Percentiles rank a stretch among this genome's conserved stretches.
phyloP scores from a whole-genome alignment of 2,888 invertebrate genomes.

The Acholoe squamosa region DNA sequence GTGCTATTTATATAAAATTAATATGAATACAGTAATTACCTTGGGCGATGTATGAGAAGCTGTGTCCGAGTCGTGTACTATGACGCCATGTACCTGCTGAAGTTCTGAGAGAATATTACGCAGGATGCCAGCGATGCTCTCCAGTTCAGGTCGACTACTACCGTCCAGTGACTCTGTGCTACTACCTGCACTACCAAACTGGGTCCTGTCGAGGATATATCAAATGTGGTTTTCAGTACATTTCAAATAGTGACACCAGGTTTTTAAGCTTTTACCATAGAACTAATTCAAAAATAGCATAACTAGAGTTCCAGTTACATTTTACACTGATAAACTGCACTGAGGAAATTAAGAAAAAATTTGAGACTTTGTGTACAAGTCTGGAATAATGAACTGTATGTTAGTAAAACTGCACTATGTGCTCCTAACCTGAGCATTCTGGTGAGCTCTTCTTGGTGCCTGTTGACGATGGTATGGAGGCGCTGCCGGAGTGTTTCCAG shows the following conservation, averaged over 20 bases:
- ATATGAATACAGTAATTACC: background rate
- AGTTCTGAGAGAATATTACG: conserved; percentile 73
- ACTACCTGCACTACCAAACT: background rate
- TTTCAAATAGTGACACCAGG: too few relatives aligned
- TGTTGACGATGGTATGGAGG: conserved; percentile 74
- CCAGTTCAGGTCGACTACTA: conserved; percentile 31
- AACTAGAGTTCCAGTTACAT: too few relatives aligned
- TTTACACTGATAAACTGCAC: conserved; percentile 31
- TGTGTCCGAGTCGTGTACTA: conserved; percentile 69
- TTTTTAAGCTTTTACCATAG: too few relatives aligned
- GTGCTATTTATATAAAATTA: too few relatives aligned
- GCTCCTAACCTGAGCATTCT: conserved; percentile 67
- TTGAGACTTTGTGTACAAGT: conserved; percentile 61
- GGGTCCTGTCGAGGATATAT: background rate
- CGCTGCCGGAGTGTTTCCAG: conserved; percentile 76
- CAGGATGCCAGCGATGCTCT: conserved; percentile 66
- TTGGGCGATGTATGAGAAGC: conserved; percentile 40
- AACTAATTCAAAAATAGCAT: too few relatives aligned
- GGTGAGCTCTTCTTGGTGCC: conserved; percentile 74
- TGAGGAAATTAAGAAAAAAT: background rate
- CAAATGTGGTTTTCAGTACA: too few relatives aligned
- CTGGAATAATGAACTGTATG: conserved; percentile 53
- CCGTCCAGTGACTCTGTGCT: conserved; percentile 32
- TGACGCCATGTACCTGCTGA: conserved; percentile 73
- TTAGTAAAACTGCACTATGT: background rate